Conservation (phyloP, 2,888 invertebrate species). For the Tortrix viridana region DNA sequence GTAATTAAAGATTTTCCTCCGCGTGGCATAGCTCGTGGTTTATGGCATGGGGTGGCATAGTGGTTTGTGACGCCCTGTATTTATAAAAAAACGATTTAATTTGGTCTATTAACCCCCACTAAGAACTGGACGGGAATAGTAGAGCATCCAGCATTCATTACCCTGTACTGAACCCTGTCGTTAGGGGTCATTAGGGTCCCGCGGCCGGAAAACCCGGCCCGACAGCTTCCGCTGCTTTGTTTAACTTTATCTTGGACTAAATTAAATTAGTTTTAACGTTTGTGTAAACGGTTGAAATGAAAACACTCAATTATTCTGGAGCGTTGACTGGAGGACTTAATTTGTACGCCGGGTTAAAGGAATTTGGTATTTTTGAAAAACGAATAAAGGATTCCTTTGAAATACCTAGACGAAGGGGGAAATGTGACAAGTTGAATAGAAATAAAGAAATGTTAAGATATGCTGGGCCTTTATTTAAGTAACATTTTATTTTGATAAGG, state of each 20-base stretch:
- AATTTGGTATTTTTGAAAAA: slow-evolving; percentile 5
- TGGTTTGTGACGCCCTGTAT: too few relatives aligned
- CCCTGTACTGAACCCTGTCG: slow-evolving; percentile 10
- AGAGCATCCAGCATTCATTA: slow-evolving; percentile 4
- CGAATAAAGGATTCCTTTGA: too few relatives aligned
- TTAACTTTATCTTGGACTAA: slow-evolving; percentile 33
- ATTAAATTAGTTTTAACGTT: slow-evolving; percentile 35
- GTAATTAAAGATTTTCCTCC: too few relatives aligned
- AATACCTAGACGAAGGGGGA: too few relatives aligned
- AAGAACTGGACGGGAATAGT: background rate
- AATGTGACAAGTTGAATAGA: too few relatives aligned
- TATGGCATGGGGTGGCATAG: too few relatives aligned
- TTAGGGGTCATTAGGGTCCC: slow-evolving; percentile 21
- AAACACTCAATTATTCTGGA: slow-evolving; percentile 30
- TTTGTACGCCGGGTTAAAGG: slow-evolving; percentile 1
- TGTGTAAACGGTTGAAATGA: slow-evolving; percentile 29
- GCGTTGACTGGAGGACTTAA: slow-evolving; percentile 20
- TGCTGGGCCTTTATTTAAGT: too few relatives aligned
- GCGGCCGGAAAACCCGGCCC: slow-evolving; percentile 22
- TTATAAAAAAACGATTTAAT: too few relatives aligned
- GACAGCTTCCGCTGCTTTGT: slow-evolving; percentile 32
- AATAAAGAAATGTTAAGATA: too few relatives aligned
- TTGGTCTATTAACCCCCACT: background rate
- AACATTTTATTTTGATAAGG: too few relatives aligned
- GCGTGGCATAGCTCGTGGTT: too few relatives aligned